Percentiles rank a stretch among this genome's conserved stretches.
phyloP scores from a whole-genome alignment of 1,140 invertebrate species.

The Paraescarpia echinospica region DNA sequence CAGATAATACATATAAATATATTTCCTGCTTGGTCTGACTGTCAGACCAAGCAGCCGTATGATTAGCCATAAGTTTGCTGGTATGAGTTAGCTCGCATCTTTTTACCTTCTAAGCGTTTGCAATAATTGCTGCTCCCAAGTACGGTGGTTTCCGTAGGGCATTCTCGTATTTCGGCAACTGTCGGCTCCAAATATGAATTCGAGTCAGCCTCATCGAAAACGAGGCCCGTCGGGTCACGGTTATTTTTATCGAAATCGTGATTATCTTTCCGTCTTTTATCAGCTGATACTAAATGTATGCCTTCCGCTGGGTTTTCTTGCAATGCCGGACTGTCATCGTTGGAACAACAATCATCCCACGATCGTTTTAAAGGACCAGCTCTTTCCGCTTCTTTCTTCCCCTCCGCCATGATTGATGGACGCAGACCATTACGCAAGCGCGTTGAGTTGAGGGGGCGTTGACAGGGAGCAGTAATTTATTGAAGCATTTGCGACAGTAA shows the following conservation, averaged over 20 bases:
- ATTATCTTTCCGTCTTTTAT: background rate
- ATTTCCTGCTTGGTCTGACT: too few species aligned
- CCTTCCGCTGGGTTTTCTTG: background rate
- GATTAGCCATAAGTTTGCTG: background rate
- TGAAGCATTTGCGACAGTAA: background rate
- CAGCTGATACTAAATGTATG: constrained; percentile 4
- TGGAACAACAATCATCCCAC: constrained; percentile 2
- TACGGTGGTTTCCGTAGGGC: background rate
- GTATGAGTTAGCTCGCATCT: background rate
- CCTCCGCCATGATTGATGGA: constrained; percentile 13
- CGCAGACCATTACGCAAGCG: constrained; percentile 16
- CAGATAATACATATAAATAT: too few species aligned
- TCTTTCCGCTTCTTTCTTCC: background rate
- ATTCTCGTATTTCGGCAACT: background rate
- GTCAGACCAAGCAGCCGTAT: too few species aligned
- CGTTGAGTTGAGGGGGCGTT: background rate
- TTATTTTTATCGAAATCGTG: constrained; percentile 8
- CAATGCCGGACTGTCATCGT: background rate
- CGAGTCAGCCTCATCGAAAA: background rate
- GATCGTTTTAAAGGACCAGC: constrained; percentile 16
- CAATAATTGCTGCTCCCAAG: constrained; percentile 4
- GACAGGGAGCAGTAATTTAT: constrained; percentile 17
- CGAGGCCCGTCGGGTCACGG: background rate
- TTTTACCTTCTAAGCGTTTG: background rate
- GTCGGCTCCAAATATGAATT: constrained; percentile 5